Evolutionary conservation across 2,888 invertebrate species (phyloP).

Genomic region (Elysia crispata): DNA sequence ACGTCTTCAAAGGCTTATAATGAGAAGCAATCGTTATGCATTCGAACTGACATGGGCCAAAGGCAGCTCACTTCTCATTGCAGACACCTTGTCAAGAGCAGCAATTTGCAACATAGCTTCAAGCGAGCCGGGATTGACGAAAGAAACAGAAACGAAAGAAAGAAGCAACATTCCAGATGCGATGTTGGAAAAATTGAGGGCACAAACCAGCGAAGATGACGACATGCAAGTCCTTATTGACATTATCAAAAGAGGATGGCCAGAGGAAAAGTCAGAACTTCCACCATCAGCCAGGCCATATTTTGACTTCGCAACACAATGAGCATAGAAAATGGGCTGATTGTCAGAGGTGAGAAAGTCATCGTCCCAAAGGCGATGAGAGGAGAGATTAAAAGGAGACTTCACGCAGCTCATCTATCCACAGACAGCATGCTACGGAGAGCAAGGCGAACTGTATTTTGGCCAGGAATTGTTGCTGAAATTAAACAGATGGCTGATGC

Average conservation of each 20-base stretch:
- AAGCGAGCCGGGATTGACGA: too few relatives aligned
- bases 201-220: neutral
- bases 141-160: too few relatives aligned
- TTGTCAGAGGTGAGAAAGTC: constrained; percentile 36
- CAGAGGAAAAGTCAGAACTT: neutral
- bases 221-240: neutral
- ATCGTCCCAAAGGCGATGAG: constrained; percentile 42
- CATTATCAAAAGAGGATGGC: neutral
- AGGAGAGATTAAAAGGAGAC: constrained; percentile 37
- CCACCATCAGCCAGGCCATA: neutral
- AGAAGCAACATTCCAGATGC: neutral
- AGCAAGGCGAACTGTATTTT: constrained; percentile 25
- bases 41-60: constrained; percentile 49
- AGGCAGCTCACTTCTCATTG: constrained; percentile 15
- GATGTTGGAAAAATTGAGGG: neutral
- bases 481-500: constrained; percentile 29
- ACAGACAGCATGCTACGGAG: constrained; percentile 46
- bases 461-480: constrained; percentile 28
- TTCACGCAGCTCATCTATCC: constrained; percentile 50
- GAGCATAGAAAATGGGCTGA: constrained; percentile 31
- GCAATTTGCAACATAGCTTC: constrained; percentile 11
- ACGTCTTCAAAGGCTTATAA: constrained; percentile 54
- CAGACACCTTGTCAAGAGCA: constrained; percentile 52
- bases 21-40: constrained; percentile 53
- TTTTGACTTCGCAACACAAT: constrained; percentile 41